A percentile compares a stretch with the other conserved stretches of the same genome.
Evolutionary conservation across 1,140 invertebrate species (phyloP).

Genomic region (Diuraphis noxia): DNA sequence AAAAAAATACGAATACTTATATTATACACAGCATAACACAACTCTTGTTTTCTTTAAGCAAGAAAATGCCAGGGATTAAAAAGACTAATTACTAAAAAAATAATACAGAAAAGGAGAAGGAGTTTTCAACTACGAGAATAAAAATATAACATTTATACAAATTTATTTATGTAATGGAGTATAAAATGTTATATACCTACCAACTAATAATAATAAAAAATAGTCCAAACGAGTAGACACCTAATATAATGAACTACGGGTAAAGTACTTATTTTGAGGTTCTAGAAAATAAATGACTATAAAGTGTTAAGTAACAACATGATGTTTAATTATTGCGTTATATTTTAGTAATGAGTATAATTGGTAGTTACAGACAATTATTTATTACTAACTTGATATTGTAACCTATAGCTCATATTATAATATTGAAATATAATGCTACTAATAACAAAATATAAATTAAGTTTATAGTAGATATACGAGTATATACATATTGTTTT

Average conservation of each 20-base stretch:
- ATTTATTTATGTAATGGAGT: background rate
- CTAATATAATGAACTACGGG: background rate
- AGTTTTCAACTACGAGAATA: background rate
- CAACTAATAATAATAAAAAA: background rate
- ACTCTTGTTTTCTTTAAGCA: background rate
- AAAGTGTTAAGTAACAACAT: no score
- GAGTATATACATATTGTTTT: no score
- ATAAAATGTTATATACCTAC: background rate
- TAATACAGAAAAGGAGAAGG: background rate
- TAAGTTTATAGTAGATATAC: no score
- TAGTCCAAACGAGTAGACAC: background rate
- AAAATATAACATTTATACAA: background rate
- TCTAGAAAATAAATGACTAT: background rate
- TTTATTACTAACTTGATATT: background rate
- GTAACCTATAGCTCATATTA: no score
- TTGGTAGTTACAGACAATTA: background rate
- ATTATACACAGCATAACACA: background rate
- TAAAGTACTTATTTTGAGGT: background rate
- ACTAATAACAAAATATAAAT: background rate
- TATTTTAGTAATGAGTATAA: background rate
- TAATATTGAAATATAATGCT: no score
- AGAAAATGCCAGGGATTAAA: background rate
- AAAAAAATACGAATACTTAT: background rate
- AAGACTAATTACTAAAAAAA: background rate
- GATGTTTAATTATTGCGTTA: background rate